These are phyloP conservation scores for Molothrus ater DNA, from an alignment of 2,797 vertebrate species.

Conservation along the genomic window DNA sequence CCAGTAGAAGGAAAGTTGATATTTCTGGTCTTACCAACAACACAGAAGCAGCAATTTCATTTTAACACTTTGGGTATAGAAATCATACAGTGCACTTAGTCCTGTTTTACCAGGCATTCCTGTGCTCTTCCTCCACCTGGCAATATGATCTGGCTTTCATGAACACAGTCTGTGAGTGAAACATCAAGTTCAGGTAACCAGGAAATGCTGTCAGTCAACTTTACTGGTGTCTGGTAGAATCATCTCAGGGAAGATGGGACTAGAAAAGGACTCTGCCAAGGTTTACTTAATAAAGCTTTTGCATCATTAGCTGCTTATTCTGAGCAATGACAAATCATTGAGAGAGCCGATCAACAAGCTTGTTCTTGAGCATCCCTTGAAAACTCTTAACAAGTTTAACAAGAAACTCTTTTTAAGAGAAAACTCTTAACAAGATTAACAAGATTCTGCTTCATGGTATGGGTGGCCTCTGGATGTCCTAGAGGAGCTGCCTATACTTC, in stretches of 20 bases:
- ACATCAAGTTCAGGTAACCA: not conserved
- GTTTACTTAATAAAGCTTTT: not conserved
- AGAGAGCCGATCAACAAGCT: not conserved
- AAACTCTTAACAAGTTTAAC: no score
- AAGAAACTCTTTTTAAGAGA: no score
- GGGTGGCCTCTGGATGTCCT: not conserved
- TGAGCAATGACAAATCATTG: not conserved
- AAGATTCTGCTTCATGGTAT: not conserved
- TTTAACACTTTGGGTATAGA: not conserved
- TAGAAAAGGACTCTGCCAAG: not conserved
- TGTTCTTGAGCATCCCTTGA: not conserved
- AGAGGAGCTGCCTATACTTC: not conserved
- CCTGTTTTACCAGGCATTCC: not conserved
- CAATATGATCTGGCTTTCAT: not conserved
- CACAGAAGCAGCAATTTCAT: not conserved
- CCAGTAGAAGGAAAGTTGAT: not conserved
- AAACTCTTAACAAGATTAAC: no score
- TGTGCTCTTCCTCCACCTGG: not conserved
- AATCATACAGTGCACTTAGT: not conserved
- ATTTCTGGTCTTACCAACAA: not conserved
- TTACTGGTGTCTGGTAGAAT: not conserved
- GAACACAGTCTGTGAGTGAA: not conserved
- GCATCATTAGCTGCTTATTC: not conserved
- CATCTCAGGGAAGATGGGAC: not conserved
- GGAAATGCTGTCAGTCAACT: not conserved